A percentile compares a stretch with the other conserved stretches of the same genome.
Evolutionary conservation across 2,888 invertebrate species (phyloP).

Genomic region (Odontothrips loti): DNA sequence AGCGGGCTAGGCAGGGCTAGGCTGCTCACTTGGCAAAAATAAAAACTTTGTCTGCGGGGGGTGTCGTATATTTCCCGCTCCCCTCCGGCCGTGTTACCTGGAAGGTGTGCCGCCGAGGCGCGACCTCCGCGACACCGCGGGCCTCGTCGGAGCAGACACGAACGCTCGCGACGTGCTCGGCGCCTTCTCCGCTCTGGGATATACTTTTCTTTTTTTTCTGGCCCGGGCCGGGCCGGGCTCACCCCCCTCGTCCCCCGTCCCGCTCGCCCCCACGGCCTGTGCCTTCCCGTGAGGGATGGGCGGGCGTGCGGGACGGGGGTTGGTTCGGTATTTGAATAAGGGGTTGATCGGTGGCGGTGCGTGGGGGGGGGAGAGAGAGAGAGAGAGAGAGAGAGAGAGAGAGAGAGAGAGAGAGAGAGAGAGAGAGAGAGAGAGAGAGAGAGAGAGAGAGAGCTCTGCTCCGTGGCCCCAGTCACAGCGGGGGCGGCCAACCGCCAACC

Average conservation of each 20-base stretch:
- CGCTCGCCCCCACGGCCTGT: not conserved
- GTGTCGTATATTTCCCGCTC: not conserved
- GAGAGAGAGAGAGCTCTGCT: too few relatives aligned
- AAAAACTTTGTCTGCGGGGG: not conserved
- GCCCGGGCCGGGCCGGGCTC: not conserved
- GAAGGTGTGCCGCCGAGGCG: too few relatives aligned
- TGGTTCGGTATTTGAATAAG: not conserved
- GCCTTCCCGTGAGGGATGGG: not conserved
- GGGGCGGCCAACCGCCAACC: too few relatives aligned
- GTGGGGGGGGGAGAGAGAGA: not conserved
- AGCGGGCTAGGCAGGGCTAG: not conserved
- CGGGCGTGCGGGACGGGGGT: too few relatives aligned
- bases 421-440: too few relatives aligned
- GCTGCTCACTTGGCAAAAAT: not conserved
- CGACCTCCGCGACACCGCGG: not conserved
- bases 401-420: too few relatives aligned
- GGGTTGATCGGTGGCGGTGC: not conserved
- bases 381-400: too few relatives aligned
- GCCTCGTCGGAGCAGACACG: conserved; percentile 11
- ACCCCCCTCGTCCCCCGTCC: not conserved
- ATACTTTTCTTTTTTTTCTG: not conserved
- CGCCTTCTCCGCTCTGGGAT: not conserved
- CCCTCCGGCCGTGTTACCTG: not conserved
- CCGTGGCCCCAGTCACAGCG: too few relatives aligned
- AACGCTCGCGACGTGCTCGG: conserved; percentile 9